A percentile compares a stretch with the other conserved stretches of the same genome.
Evolutionary conservation across 2,113 vertebrate genomes (phyloP).

Genomic region (Tachuris rubrigastra): DNA sequence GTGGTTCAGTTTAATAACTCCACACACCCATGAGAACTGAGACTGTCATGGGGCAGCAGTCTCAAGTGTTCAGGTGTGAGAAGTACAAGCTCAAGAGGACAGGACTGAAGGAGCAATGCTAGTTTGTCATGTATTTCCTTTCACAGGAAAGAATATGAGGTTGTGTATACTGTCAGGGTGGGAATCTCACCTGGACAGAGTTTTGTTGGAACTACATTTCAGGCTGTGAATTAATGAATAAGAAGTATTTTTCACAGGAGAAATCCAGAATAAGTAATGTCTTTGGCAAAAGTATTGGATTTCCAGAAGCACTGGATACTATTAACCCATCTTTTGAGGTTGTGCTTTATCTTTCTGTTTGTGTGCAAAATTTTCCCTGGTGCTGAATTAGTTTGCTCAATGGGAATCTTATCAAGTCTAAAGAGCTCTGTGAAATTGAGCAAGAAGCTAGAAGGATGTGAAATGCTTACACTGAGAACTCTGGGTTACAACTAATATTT

Average conservation of each 20-base stretch:
- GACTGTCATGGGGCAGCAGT: not conserved
- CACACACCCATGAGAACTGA: not conserved
- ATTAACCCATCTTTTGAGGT: not conserved
- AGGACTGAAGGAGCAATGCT: not conserved
- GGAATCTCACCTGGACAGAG: not conserved
- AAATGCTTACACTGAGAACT: not conserved
- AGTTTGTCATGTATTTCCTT: not conserved
- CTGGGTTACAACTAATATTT: not conserved
- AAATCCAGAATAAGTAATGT: not conserved
- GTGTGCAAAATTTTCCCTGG: not conserved
- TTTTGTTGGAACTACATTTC: not conserved
- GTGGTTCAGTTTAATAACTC: not conserved
- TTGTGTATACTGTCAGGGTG: not conserved
- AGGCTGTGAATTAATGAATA: not conserved
- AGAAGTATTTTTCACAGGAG: not conserved
- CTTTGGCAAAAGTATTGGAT: not conserved
- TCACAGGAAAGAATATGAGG: not conserved
- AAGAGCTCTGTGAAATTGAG: not conserved
- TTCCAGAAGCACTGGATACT: not conserved
- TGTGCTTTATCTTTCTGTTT: slow-evolving; percentile 1
- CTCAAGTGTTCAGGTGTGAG: not conserved
- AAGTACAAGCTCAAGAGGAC: not conserved
- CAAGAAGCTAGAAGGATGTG: not conserved
- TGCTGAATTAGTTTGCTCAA: not conserved
- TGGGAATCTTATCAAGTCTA: not conserved